phyloP scores from a whole-genome alignment of 2,113 vertebrate species.

The Clarias macrocephalus region DNA sequence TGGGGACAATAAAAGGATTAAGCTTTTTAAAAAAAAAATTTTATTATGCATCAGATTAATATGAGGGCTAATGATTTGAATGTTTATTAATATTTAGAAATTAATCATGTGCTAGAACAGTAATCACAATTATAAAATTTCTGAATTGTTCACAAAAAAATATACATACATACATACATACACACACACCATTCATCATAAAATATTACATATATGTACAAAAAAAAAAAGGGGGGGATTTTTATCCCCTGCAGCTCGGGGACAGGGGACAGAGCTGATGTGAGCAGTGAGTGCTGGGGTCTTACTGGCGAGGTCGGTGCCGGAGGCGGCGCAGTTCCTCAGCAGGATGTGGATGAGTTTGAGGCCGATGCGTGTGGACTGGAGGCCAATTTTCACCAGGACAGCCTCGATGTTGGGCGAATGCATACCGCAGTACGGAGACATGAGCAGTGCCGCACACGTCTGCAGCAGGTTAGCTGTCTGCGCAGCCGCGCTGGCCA shows the following conservation, averaged over 20 bases:
- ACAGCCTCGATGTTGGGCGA: constrained; percentile 98
- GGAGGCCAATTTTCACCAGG: constrained; percentile 95
- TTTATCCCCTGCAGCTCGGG: neutral
- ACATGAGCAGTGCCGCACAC: constrained; percentile 95
- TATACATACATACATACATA: neutral
- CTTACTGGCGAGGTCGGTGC: constrained; percentile 93
- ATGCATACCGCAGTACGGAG: constrained; percentile 98
- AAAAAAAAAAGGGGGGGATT: neutral
- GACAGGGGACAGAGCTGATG: neutral
- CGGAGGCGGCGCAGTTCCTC: constrained; percentile 94
- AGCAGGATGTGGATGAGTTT: constrained; percentile 97
- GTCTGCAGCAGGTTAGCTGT: constrained; percentile 97
- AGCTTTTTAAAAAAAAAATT: too few relatives aligned
- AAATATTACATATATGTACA: neutral
- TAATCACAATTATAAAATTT: neutral
- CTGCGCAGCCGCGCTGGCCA: constrained; percentile 95
- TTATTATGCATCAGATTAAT: too few relatives aligned
- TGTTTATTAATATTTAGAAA: neutral
- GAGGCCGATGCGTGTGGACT: constrained; percentile 93
- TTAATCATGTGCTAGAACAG: neutral
- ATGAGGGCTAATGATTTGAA: too few relatives aligned
- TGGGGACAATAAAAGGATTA: too few relatives aligned
- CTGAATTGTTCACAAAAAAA: neutral
- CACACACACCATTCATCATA: too few relatives aligned
- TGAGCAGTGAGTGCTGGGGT: neutral